A percentile compares a stretch with the other conserved stretches of the same genome.
Evolutionary conservation across 2,888 invertebrate genomes (phyloP).

Genomic region (Criorhina ranunculi): DNA sequence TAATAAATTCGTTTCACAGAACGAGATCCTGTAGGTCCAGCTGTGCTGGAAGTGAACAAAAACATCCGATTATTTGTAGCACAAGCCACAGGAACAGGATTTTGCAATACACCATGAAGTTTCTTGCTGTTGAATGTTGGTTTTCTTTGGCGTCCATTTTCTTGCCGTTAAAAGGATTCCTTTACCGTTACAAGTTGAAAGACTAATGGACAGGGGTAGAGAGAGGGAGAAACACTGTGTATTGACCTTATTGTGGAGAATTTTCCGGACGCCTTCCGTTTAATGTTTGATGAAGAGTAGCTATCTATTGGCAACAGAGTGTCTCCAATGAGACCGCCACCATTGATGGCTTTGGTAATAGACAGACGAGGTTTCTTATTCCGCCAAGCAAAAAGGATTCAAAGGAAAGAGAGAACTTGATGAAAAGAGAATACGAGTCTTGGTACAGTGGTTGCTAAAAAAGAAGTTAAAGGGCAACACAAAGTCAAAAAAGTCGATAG

Average conservation of each 20-base stretch:
- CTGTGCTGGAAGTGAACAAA: background rate
- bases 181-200: background rate
- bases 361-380: too few relatives aligned
- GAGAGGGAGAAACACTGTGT: background rate
- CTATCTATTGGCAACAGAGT: background rate
- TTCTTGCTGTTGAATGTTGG: background rate
- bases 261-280: background rate
- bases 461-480: too few relatives aligned
- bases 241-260: background rate
- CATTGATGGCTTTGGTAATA: too few relatives aligned
- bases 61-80: slow-evolving; percentile 11
- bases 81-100: background rate
- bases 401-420: too few relatives aligned
- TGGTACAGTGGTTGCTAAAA: too few relatives aligned
- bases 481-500: too few relatives aligned
- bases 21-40: background rate
- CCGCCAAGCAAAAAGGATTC: too few relatives aligned
- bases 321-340: background rate
- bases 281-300: background rate
- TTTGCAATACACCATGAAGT: background rate
- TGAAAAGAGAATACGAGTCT: too few relatives aligned
- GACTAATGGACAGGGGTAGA: too few relatives aligned
- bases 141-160: background rate
- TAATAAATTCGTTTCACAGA: slow-evolving; percentile 23
- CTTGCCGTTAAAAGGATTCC: slow-evolving; percentile 11